A percentile compares a stretch with the other conserved stretches of the same genome.
These are phyloP conservation scores for Decapterus maruadsi DNA, from an alignment of 2,797 vertebrate species.

Conservation along the genomic window DNA sequence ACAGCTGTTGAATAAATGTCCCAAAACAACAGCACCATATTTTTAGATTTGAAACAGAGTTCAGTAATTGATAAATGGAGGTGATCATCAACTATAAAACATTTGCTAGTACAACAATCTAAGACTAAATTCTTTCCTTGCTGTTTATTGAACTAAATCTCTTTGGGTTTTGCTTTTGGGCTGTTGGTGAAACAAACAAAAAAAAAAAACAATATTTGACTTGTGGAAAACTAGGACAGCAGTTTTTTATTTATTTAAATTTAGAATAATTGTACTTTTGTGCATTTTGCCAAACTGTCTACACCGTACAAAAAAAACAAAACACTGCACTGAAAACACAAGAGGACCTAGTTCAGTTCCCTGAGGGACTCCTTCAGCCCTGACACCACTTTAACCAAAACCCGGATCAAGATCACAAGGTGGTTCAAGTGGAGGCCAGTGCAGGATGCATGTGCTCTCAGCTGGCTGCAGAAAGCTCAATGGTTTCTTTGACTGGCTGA, in stretches of 20 bases:
- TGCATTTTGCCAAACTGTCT: neutral
- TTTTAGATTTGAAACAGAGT: too few relatives aligned
- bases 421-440: constrained; percentile 13
- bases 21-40: too few relatives aligned
- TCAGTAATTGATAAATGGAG: neutral
- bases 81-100: neutral
- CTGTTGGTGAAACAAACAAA: too few relatives aligned
- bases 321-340: neutral
- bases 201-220: too few relatives aligned
- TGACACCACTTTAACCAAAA: neutral
- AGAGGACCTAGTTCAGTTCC: constrained; percentile 1
- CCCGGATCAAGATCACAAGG: constrained; percentile 1
- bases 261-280: neutral
- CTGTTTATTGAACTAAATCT: too few relatives aligned
- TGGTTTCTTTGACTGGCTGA: neutral
- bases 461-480: neutral
- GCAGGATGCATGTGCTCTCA: neutral
- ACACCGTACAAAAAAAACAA: neutral
- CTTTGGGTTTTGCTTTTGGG: too few relatives aligned
- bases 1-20: neutral
- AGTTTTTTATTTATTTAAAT: too few relatives aligned
- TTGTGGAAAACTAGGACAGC: too few relatives aligned
- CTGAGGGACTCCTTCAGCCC: constrained; percentile 6
- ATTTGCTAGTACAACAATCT: neutral
- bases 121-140: too few relatives aligned